Conservation (phyloP, 2,113 vertebrate species). For the Paralichthys olivaceus region DNA sequence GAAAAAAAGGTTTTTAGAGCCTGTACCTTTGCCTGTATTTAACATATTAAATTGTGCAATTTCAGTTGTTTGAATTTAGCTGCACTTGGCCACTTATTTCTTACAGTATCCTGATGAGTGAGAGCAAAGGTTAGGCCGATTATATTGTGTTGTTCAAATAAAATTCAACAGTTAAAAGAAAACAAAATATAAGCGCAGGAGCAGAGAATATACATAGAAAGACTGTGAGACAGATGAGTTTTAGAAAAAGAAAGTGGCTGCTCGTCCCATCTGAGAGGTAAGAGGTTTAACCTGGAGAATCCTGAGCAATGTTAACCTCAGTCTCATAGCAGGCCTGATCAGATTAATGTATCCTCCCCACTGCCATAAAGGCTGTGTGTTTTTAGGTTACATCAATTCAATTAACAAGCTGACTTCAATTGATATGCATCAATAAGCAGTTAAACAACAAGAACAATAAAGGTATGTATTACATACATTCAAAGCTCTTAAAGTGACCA, state of each 20-base stretch:
- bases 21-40: too few species aligned
- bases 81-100: neutral
- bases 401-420: conserved; percentile 3
- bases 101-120: neutral
- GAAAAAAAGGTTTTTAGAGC: too few species aligned
- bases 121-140: neutral
- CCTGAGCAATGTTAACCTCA: conserved; percentile 46
- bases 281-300: conserved; percentile 63
- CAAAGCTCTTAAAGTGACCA: neutral
- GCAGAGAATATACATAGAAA: neutral
- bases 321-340: conserved; percentile 42
- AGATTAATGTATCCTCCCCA: conserved; percentile 51
- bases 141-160: too few species aligned
- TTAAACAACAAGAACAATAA: neutral
- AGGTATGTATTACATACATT: neutral
- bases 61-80: neutral
- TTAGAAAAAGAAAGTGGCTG: conserved; percentile 48
- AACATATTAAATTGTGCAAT: neutral
- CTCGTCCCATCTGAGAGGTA: conserved; percentile 33
- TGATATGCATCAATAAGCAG: neutral
- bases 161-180: neutral
- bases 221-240: neutral
- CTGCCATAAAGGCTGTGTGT: conserved; percentile 7
- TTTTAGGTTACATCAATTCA: neutral
- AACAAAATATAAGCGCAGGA: neutral